Percentiles rank a stretch among this genome's conserved stretches.
Evolutionary conservation across 2,113 vertebrate genomes (phyloP).

Genomic region (Rhinichthys klamathensis): DNA sequence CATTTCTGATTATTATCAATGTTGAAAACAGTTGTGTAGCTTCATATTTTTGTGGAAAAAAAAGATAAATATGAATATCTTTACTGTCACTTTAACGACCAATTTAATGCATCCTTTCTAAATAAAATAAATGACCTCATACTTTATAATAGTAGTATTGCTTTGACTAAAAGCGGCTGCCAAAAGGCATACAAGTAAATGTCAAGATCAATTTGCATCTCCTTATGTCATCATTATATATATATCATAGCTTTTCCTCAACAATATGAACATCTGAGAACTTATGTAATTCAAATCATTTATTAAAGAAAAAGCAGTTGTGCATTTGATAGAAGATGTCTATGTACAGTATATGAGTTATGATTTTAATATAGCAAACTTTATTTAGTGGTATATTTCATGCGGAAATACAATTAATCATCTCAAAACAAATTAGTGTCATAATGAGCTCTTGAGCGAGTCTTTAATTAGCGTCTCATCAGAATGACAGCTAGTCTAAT

Average conservation of each 20-base stretch:
- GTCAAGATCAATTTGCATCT: background rate
- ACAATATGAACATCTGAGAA: too few species aligned
- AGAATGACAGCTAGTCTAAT: background rate
- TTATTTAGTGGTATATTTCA: background rate
- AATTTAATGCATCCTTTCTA: background rate
- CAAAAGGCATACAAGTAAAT: background rate
- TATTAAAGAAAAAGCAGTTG: background rate
- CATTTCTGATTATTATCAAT: too few species aligned
- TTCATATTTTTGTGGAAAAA: too few species aligned
- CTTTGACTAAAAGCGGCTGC: background rate
- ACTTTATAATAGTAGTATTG: background rate
- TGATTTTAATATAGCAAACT: background rate
- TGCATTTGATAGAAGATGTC: background rate
- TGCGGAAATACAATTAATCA: background rate
- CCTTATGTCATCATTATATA: too few species aligned
- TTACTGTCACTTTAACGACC: background rate
- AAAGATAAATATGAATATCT: too few species aligned
- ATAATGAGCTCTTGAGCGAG: slow-evolving; percentile 7
- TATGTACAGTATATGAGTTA: background rate
- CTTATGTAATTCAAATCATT: background rate
- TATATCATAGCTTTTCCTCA: background rate
- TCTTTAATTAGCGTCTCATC: background rate
- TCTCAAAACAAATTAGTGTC: slow-evolving; percentile 1
- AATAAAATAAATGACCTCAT: background rate
- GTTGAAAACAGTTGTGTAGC: too few species aligned